phyloP scores from a whole-genome alignment of 2,797 vertebrate genomes.

The Petrocephalus schoutedeni region DNA sequence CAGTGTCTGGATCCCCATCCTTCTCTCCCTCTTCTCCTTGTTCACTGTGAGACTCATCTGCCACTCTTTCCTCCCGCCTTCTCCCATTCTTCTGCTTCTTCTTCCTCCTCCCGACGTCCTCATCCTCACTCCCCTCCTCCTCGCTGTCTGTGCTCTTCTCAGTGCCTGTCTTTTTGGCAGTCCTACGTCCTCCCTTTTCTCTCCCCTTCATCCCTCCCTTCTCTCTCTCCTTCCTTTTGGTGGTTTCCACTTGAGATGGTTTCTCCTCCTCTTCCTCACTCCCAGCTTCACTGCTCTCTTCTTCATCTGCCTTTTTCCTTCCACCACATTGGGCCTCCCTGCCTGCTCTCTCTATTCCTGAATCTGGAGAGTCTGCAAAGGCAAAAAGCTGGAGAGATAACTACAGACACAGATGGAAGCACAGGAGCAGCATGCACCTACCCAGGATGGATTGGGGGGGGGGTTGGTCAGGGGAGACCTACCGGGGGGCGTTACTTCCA shows the following conservation, averaged over 20 bases:
- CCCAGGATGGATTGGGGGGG: not conserved
- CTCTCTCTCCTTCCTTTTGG: constrained; percentile 6
- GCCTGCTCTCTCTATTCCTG: constrained; percentile 36
- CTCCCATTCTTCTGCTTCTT: constrained; percentile 14
- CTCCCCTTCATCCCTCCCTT: constrained; percentile 20
- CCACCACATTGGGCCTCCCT: constrained; percentile 24
- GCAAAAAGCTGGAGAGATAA: constrained; percentile 6
- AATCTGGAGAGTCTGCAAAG: constrained; percentile 40
- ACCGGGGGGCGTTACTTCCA: constrained; percentile 47
- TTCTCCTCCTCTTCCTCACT: constrained; percentile 12
- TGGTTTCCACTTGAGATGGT: not conserved
- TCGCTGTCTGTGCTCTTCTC: not conserved
- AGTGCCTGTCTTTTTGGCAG: constrained; percentile 8
- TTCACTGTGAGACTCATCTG: constrained; percentile 8
- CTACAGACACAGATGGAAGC: not conserved
- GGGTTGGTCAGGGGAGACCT: not conserved
- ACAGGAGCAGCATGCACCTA: not conserved
- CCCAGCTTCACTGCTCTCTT: not conserved
- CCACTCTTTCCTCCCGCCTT: constrained; percentile 1
- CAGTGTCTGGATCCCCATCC: not conserved
- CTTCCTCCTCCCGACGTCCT: constrained; percentile 23
- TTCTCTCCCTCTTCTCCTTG: not conserved
- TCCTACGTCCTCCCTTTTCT: not conserved
- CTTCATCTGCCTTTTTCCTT: not conserved
- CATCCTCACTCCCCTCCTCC: constrained; percentile 26